Evolutionary conservation across 2,888 invertebrate genomes (phyloP).

Genomic region (Sarcophaga variegata): DNA sequence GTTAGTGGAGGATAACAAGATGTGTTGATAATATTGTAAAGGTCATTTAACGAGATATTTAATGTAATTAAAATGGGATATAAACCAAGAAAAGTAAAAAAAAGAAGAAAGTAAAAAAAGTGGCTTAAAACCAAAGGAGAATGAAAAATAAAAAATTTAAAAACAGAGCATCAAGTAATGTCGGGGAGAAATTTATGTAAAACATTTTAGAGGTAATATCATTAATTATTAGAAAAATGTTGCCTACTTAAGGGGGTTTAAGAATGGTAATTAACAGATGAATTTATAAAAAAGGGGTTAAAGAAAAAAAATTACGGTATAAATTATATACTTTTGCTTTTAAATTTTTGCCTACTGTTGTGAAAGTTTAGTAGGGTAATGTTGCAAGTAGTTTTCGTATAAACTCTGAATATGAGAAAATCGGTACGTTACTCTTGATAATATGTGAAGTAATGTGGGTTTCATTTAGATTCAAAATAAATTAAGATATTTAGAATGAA

Average conservation of each 20-base stretch:
- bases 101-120: not conserved
- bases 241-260: not conserved
- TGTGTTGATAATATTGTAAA: slow-evolving; percentile 56
- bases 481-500: too few relatives aligned
- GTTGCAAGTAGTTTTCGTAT: too few relatives aligned
- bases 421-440: too few relatives aligned
- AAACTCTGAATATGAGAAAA: too few relatives aligned
- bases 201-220: not conserved
- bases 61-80: slow-evolving; percentile 59
- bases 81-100: slow-evolving; percentile 35
- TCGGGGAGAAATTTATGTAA: not conserved
- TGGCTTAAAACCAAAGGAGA: not conserved
- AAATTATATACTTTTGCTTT: too few relatives aligned
- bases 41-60: slow-evolving; percentile 65
- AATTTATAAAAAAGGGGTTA: not conserved
- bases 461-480: too few relatives aligned
- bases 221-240: not conserved
- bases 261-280: not conserved
- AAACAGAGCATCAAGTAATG: not conserved
- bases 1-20: slow-evolving; percentile 22
- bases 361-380: too few relatives aligned
- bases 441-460: too few relatives aligned
- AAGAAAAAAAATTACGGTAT: not conserved
- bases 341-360: too few relatives aligned
- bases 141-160: not conserved